A percentile compares a stretch with the other conserved stretches of the same genome.
phyloP scores from a whole-genome alignment of 2,888 invertebrate genomes.

The Campoletis raptor region DNA sequence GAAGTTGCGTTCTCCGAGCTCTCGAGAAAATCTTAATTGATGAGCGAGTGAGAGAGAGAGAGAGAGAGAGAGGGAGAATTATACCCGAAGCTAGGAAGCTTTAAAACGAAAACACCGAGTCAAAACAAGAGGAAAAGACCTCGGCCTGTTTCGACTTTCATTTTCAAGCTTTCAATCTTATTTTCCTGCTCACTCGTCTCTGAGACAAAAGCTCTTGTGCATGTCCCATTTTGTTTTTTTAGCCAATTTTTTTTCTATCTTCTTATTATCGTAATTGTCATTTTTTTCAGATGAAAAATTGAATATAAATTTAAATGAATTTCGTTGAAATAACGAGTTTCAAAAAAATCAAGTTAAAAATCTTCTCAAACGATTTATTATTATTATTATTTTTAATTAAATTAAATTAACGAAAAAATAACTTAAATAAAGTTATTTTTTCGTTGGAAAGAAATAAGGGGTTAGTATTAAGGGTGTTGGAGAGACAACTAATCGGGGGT shows the following conservation, averaged over 20 bases:
- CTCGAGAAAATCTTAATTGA: constrained; percentile 79
- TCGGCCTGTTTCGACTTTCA: constrained; percentile 46
- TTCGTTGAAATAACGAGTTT: not conserved
- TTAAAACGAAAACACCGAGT: constrained; percentile 51
- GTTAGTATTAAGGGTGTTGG: not conserved
- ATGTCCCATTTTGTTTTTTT: not conserved
- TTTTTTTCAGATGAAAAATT: not conserved
- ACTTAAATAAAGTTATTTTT: too few relatives aligned
- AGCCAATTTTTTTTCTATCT: not conserved
- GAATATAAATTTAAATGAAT: not conserved
- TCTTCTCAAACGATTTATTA: not conserved
- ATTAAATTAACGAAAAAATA: too few relatives aligned
- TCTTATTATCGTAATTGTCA: not conserved
- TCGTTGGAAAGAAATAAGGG: not conserved
- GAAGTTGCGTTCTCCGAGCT: constrained; percentile 37
- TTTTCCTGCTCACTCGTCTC: not conserved
- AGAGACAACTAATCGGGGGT: constrained; percentile 82
- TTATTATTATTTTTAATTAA: too few relatives aligned
- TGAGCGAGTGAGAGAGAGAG: constrained; percentile 69
- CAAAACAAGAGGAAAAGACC: constrained; percentile 14
- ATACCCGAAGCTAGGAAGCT: constrained; percentile 62
- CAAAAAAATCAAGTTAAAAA: not conserved
- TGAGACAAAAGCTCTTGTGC: constrained; percentile 10
- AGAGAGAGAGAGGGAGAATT: constrained; percentile 70
- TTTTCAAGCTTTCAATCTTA: constrained; percentile 64